A percentile compares a stretch with the other conserved stretches of the same genome.
Evolutionary conservation across 2,888 invertebrate species (phyloP).

Genomic region (Xylophagus ater): DNA sequence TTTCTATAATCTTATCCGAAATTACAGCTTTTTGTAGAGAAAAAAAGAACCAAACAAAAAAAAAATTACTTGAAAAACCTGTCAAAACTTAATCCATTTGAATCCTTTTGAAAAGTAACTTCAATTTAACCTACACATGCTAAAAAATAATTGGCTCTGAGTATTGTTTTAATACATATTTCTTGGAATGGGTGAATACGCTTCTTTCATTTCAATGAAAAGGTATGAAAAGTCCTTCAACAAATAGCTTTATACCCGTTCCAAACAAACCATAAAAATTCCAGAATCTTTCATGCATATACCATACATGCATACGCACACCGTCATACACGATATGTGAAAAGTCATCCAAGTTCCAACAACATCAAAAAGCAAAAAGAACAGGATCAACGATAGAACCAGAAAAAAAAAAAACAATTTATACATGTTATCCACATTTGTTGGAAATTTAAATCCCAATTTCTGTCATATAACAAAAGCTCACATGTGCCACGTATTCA

Average conservation of each 20-base stretch:
- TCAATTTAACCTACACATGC: slow-evolving; percentile 7
- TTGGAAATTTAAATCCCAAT: slow-evolving; percentile 10
- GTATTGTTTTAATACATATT: slow-evolving; percentile 20
- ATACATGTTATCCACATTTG: slow-evolving; percentile 5
- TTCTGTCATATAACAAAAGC: slow-evolving; percentile 12
- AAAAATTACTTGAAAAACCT: too few relatives aligned
- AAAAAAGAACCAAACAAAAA: too few relatives aligned
- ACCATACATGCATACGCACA: slow-evolving; percentile 1
- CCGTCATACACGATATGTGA: slow-evolving; percentile 2
- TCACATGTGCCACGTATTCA: slow-evolving; percentile 10
- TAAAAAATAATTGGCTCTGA: slow-evolving; percentile 21
- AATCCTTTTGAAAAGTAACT: slow-evolving; percentile 14
- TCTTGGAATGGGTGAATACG: slow-evolving; percentile 21
- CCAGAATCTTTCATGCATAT: not conserved
- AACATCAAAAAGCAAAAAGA: slow-evolving; percentile 11
- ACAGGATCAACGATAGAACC: slow-evolving; percentile 13
- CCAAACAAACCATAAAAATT: not conserved
- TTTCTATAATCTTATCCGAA: too few relatives aligned
- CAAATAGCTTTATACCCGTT: slow-evolving; percentile 11
- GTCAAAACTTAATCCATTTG: slow-evolving; percentile 21
- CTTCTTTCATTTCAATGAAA: slow-evolving; percentile 24
- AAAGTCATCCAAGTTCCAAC: slow-evolving; percentile 5
- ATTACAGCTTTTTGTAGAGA: too few relatives aligned
- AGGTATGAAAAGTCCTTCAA: slow-evolving; percentile 19
- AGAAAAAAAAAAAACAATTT: slow-evolving; percentile 7